phyloP scores from a whole-genome alignment of 2,797 vertebrate genomes.

The Sebastes cheni region DNA sequence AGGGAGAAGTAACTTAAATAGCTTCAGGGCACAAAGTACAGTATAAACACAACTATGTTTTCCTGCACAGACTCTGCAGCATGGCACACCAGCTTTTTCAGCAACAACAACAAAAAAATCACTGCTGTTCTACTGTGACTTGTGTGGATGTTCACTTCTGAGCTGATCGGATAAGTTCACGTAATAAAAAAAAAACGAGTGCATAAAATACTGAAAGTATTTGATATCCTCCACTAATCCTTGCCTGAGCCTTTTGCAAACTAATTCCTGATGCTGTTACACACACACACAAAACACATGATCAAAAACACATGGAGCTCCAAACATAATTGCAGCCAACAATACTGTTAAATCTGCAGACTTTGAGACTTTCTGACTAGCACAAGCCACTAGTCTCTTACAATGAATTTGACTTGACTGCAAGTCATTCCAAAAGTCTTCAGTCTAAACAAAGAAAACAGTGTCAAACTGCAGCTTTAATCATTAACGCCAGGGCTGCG shows the following conservation, averaged over 20 bases:
- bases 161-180: neutral
- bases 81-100: neutral
- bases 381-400: neutral
- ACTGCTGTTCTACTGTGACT: neutral
- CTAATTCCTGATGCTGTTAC: conserved; percentile 22
- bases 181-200: neutral
- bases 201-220: neutral
- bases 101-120: neutral
- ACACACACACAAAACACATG: conserved; percentile 11
- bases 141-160: neutral
- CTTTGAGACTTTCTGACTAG: neutral
- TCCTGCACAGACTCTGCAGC: neutral
- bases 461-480: conserved; percentile 31
- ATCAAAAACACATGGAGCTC: conserved; percentile 59
- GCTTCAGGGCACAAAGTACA: neutral
- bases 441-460: conserved; percentile 34
- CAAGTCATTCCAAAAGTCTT: conserved; percentile 5
- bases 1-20: conserved; percentile 21
- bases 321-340: conserved; percentile 33
- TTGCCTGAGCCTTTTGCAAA: conserved; percentile 21
- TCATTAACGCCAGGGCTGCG: conserved; percentile 10
- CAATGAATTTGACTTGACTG: neutral
- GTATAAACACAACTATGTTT: neutral
- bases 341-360: conserved; percentile 4
- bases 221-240: neutral